These are phyloP conservation scores for Drepana arcuata DNA, from an alignment of 1,140 invertebrate species.

Conservation along the genomic window DNA sequence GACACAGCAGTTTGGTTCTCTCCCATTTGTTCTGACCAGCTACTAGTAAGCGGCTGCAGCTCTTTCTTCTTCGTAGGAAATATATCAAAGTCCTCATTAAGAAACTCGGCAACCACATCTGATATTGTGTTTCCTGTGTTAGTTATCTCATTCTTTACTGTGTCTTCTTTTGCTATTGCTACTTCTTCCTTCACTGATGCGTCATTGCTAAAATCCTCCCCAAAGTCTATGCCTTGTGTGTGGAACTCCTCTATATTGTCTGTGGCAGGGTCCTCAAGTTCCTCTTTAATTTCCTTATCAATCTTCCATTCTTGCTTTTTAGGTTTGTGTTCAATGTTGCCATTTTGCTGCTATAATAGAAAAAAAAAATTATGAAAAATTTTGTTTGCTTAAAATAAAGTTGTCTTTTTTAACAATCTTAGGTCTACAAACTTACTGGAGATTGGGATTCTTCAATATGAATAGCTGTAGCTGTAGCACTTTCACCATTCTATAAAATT, in stretches of 20 bases:
- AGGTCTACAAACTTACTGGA: too few species aligned
- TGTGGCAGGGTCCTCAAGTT: conserved; percentile 45
- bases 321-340: too few species aligned
- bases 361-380: too few species aligned
- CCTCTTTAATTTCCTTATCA: conserved; percentile 57
- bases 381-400: too few species aligned
- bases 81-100: conserved; percentile 73
- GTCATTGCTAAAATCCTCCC: conserved; percentile 56
- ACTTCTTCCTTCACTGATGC: conserved; percentile 11
- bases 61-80: conserved; percentile 56
- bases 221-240: conserved; percentile 56
- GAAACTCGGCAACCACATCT: conserved; percentile 60
- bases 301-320: conserved; percentile 56
- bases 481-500: too few species aligned
- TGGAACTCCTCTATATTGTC: conserved; percentile 60
- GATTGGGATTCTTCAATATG: too few species aligned
- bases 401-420: too few species aligned
- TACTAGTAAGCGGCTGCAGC: conserved; percentile 39
- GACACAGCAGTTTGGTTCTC: conserved; percentile 32
- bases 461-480: too few species aligned
- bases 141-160: conserved; percentile 27
- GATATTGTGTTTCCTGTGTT: conserved; percentile 33
- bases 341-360: too few species aligned
- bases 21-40: conserved; percentile 45
- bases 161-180: conserved; percentile 7